Percentiles rank a stretch among this genome's conserved stretches.
Conservation (phyloP, 2,888 invertebrate species). For the Malthinus seriepunctatus region DNA sequence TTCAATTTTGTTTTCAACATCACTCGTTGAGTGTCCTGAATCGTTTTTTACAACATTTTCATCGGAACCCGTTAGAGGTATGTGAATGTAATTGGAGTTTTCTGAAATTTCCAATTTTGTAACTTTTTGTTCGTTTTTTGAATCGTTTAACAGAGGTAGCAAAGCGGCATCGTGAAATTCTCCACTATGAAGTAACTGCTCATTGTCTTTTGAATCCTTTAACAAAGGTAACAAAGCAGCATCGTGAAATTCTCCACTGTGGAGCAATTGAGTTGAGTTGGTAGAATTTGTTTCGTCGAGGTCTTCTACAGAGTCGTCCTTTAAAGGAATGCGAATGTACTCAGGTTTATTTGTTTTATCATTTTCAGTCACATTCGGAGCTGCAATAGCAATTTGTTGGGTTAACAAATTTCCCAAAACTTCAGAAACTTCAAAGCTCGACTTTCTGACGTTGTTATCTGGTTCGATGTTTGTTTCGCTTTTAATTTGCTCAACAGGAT, state of each 20-base stretch:
- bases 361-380: constrained; percentile 8
- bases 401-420: constrained; percentile 10
- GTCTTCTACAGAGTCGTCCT: constrained; percentile 13
- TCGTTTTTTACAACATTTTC: background rate
- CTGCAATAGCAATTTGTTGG: constrained; percentile 14
- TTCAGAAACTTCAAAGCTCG: background rate
- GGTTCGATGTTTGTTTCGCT: too few species aligned
- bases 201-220: background rate
- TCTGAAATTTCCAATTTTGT: background rate
- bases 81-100: background rate
- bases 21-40: background rate
- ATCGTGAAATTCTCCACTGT: constrained; percentile 57
- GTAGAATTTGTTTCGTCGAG: constrained; percentile 33
- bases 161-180: constrained; percentile 59
- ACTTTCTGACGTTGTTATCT: background rate
- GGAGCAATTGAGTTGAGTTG: constrained; percentile 55
- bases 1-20: background rate
- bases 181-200: background rate
- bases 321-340: constrained; percentile 35
- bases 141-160: constrained; percentile 5
- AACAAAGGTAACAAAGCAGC: constrained; percentile 41
- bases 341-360: constrained; percentile 20
- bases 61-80: background rate
- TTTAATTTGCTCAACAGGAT: too few species aligned
- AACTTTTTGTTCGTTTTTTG: background rate